Evolutionary conservation across 2,797 vertebrate species (phyloP), one percentile per base, ranked within the genome.

Genomic region (Oryzias dopingdopingensis): DNA sequence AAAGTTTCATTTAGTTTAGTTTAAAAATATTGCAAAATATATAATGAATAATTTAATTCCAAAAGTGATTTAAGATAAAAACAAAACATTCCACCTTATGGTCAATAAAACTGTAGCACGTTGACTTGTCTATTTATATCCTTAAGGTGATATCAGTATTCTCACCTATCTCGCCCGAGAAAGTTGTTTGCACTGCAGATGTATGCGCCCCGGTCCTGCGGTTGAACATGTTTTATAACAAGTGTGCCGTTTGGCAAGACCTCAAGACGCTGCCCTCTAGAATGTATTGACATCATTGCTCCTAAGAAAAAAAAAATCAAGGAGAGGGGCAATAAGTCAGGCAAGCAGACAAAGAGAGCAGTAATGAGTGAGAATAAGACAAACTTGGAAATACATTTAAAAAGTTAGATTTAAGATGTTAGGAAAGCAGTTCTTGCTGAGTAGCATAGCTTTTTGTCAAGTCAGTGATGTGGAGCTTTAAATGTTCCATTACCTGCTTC

Each of bases 181-280:
- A 81, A 76, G 70, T 92, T 97, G 49, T 91, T 90, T 61, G 93
- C 95, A 0, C 88, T 93, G 85, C 97, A 99, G 68, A 94, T 75
- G 82, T 98, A 99, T 61, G 94, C 95, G 24, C 96, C 96, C 1
- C 82, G 92, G 88, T 99, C 97, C 77, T 97, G 96, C 41, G 92
- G 84, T 37, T 96, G 94, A 42, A 89, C 91, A 22, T 86, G 90
- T 23, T 79, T 91, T 74, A 99, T 95, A 70, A 94, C 61, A 42
- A 99, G 88, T 6, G 94, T 95, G 47, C 96, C 97, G 12, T 96
- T 96, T 76, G 92, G 86, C 66, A 94, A 88, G 40, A 99, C 93
- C 80, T 95, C 92, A 81, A 97, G 96, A 20, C 94, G 91, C 55
- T 93, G 92, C 42, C 89, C 73, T 60, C 80, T 92, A 66, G 90